Base-by-base conservation (phyloP, 1,140 invertebrate species). In the Zaprionus davidi region DNA sequence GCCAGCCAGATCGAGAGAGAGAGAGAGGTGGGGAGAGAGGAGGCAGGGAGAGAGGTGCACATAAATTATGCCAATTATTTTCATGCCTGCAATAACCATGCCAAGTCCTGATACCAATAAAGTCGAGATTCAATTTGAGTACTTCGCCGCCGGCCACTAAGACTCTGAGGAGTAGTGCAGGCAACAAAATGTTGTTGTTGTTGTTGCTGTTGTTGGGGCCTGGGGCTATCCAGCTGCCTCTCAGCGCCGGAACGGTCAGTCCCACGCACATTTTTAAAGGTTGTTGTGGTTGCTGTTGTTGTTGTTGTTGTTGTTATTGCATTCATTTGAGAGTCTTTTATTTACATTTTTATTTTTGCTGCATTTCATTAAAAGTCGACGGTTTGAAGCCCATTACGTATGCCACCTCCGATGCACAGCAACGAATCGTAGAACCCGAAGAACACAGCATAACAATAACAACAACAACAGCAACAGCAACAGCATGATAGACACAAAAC, bases 41-140 rank as follows among this genome's bases (percentile, higher is more conserved):
- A 17, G 24, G 24, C 0, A 26, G n/a, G 41, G 28, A 31, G 28
- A 7, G 28, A 6, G 74, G 75, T 68, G 56, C 57, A 76, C 80
- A 79, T 82, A 86, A 85, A 86, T 85, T 85, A 85, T 86, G 79
- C 79, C 82, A 85, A 85, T 85, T 85, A 85, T 79, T 86, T 82
- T 86, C 72, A 70, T 82, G 76, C 74, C 74, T 71, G 71, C 76
- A 78, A 86, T 69, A 65, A 58, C 58, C 58, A 59, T 76, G 74
- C 62, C 80, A 72, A 79, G 76, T 65, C 59, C 60, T 76, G 60
- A 80, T 85, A 79, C 71, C 82, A 81, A 82, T 86, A 79, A 85
- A 85, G 79, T 86, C 63, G 57, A 82, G 82, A 85, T 85, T 85
- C 82, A 85, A 85, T 86, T 85, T 85, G 76, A 79, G 79, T 86